phyloP scores from a whole-genome alignment of 1,140 invertebrate species.

The Trichonephila clavipes region DNA sequence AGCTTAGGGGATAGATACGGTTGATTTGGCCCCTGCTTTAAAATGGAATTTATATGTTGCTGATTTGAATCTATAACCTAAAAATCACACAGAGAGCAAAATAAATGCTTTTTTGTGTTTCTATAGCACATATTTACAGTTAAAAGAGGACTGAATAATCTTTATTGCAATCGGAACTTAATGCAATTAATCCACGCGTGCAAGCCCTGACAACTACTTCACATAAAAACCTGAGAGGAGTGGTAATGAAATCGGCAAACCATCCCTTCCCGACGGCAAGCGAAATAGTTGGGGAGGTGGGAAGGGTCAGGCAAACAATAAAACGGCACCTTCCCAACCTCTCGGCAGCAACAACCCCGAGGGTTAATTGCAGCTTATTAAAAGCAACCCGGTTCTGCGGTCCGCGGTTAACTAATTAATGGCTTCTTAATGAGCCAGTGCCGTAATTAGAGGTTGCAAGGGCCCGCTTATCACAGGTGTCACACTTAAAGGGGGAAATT shows the following conservation, averaged over 20 bases:
- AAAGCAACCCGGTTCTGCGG: conserved; percentile 60
- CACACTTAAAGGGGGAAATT: background rate
- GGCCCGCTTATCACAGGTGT: conserved; percentile 64
- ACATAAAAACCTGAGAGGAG: conserved; percentile 8
- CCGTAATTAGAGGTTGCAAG: conserved; percentile 72
- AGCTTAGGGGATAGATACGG: too few relatives aligned
- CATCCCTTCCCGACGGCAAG: background rate
- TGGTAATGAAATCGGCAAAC: background rate
- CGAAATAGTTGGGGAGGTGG: background rate
- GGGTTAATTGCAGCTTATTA: conserved; percentile 69
- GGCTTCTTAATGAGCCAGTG: conserved; percentile 65
- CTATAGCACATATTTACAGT: too few relatives aligned
- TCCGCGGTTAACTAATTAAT: conserved; percentile 67
- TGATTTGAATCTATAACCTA: too few relatives aligned
- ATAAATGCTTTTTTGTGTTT: too few relatives aligned
- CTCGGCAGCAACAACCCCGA: background rate
- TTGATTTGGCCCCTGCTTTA: too few relatives aligned
- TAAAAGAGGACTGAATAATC: too few relatives aligned
- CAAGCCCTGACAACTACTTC: background rate
- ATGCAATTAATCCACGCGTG: background rate
- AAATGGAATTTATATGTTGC: too few relatives aligned
- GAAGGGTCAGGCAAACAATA: background rate
- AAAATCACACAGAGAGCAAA: too few relatives aligned
- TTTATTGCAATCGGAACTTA: background rate
- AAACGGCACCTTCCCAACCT: background rate